These are phyloP conservation scores for Sceloporus tristichus DNA, from an alignment of 2,113 vertebrate genomes.

Conservation along the genomic window DNA sequence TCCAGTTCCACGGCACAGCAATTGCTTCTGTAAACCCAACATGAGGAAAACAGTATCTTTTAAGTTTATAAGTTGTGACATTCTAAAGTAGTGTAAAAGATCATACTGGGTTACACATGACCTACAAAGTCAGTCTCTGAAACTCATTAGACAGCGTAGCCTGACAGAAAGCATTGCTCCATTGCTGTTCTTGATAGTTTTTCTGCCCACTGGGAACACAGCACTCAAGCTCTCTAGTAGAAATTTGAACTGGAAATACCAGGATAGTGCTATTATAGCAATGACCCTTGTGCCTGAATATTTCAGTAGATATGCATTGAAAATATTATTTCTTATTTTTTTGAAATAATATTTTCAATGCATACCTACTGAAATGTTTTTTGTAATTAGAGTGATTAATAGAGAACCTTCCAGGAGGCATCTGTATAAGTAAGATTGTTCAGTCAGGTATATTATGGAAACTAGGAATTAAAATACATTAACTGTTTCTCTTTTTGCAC, in stretches of 20 bases:
- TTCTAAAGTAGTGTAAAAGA: conserved; percentile 21
- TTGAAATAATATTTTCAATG: too few species aligned
- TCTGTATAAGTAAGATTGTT: not conserved
- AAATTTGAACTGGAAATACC: conserved; percentile 63
- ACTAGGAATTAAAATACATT: not conserved
- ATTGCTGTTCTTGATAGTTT: conserved; percentile 59
- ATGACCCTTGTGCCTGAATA: conserved; percentile 31
- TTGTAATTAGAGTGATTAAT: not conserved
- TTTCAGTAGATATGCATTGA: conserved; percentile 1
- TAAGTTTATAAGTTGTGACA: conserved; percentile 38
- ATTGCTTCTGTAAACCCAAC: not conserved
- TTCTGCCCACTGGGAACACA: conserved; percentile 60
- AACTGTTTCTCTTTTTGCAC: not conserved
- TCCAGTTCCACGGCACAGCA: not conserved
- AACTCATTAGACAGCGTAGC: conserved; percentile 56
- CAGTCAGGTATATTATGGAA: conserved; percentile 1
- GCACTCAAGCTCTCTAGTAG: conserved; percentile 58
- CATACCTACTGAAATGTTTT: not conserved
- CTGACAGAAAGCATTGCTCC: conserved; percentile 56
- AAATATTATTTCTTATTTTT: not conserved
- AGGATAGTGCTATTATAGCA: conserved; percentile 60
- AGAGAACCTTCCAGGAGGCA: not conserved
- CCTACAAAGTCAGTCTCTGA: conserved; percentile 43
- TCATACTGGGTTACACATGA: conserved; percentile 41
- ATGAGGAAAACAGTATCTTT: not conserved